Conservation (phyloP, 1,140 invertebrate species). For the Coenobita brevimanus region DNA sequence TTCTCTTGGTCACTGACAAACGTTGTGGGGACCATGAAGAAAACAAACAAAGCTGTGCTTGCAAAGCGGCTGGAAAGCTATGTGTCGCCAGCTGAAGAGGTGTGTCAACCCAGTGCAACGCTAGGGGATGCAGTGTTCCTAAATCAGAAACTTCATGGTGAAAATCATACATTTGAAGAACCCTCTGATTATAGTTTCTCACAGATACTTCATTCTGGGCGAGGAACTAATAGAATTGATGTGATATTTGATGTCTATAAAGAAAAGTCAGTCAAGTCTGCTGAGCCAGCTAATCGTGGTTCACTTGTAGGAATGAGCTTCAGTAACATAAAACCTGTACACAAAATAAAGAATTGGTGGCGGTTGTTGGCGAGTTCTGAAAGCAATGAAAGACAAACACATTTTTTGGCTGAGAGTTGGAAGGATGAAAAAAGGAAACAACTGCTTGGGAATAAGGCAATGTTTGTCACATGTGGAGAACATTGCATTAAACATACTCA, state of each 20-base stretch:
- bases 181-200: neutral
- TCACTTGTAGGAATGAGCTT: neutral
- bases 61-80: neutral
- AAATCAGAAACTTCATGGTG: conserved; percentile 11
- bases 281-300: neutral
- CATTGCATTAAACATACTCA: neutral
- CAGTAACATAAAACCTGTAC: neutral
- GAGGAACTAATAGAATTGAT: neutral
- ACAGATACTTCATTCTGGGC: neutral
- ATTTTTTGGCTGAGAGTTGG: conserved; percentile 6
- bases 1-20: conserved; percentile 29
- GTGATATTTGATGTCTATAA: conserved; percentile 4
- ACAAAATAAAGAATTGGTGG: conserved; percentile 2
- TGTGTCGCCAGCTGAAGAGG: neutral
- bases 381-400: neutral
- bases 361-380: neutral
- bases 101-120: neutral
- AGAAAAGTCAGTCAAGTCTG: neutral
- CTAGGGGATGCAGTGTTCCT: conserved; percentile 34
- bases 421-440: neutral
- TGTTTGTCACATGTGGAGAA: neutral
- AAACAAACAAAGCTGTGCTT: conserved; percentile 32
- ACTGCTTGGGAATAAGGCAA: neutral
- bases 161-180: conserved; percentile 29
- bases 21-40: conserved; percentile 4